Evolutionary conservation across 2,113 vertebrate species (phyloP).

Genomic region (Ovis canadensis): DNA sequence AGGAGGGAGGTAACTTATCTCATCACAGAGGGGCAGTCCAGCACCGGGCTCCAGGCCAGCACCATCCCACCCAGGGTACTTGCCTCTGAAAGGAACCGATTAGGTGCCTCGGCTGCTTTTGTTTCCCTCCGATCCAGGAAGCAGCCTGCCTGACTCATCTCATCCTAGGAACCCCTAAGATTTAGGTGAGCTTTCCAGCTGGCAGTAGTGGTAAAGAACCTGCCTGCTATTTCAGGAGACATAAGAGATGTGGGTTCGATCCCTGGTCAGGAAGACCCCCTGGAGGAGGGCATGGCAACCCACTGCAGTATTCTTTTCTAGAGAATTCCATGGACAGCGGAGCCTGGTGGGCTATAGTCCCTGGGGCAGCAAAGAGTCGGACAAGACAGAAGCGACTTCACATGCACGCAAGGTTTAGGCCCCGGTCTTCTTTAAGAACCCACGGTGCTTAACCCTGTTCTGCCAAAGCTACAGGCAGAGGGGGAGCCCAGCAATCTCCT

Average conservation of each 20-base stretch:
- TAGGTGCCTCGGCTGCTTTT: not conserved
- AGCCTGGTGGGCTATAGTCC: not conserved
- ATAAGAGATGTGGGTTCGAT: not conserved
- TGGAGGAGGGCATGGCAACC: not conserved
- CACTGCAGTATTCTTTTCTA: not conserved
- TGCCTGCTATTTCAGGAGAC: not conserved
- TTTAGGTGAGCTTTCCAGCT: not conserved
- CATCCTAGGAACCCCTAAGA: not conserved
- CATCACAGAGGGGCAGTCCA: not conserved
- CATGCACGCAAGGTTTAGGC: not conserved
- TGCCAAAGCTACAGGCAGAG: not conserved
- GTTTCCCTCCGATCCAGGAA: not conserved
- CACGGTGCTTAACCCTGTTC: not conserved
- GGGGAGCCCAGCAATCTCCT: not conserved
- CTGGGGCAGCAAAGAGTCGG: not conserved
- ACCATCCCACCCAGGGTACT: not conserved
- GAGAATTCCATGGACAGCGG: not conserved
- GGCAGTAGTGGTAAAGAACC: not conserved
- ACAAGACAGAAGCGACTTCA: not conserved
- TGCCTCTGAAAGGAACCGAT: not conserved
- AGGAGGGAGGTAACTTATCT: accelerated
- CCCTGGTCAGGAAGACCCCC: not conserved
- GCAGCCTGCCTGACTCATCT: not conserved
- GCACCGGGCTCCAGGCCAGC: not conserved
- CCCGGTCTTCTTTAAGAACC: not conserved